Evolutionary conservation across 2,797 vertebrate species (phyloP).

Genomic region (Vespertilio murinus): DNA sequence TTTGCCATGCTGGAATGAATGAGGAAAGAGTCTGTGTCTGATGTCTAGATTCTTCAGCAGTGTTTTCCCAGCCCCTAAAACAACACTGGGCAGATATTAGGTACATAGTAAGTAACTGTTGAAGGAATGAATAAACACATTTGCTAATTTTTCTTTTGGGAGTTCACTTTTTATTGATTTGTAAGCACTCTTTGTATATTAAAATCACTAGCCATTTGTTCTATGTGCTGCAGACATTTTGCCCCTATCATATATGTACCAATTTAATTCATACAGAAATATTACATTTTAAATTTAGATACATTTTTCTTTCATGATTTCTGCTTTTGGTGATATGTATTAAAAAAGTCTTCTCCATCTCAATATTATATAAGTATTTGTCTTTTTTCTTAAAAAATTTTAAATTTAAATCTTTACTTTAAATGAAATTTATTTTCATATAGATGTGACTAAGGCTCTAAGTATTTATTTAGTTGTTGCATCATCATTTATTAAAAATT

Average conservation of each 20-base stretch:
- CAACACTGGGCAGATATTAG: background rate
- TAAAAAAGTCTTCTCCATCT: conserved; percentile 13
- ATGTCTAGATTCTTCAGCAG: conserved; percentile 22
- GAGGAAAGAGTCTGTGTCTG: conserved; percentile 22
- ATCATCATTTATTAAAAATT: conserved; percentile 55
- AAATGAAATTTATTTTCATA: conserved; percentile 75
- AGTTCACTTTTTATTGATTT: conserved; percentile 44
- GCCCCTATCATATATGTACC: conserved; percentile 1
- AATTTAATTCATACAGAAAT: conserved; percentile 57
- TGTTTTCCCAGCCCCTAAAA: background rate
- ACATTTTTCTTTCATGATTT: conserved; percentile 51
- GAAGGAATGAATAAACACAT: conserved; percentile 45
- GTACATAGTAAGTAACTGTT: conserved; percentile 29
- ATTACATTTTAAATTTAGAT: conserved; percentile 53
- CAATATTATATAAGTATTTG: conserved; percentile 52
- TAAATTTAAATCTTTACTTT: conserved; percentile 69
- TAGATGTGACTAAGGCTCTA: conserved; percentile 67
- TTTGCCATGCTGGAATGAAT: conserved; percentile 41
- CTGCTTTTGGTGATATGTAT: conserved; percentile 49
- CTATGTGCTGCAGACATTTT: conserved; percentile 47
- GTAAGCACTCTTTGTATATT: conserved; percentile 40
- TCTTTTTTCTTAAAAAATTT: conserved; percentile 48
- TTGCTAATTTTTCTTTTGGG: conserved; percentile 45
- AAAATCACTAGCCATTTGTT: conserved; percentile 58
- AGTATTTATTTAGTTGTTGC: conserved; percentile 75